Conservation (phyloP, 2,888 invertebrate genomes). For the Noctua janthe region DNA sequence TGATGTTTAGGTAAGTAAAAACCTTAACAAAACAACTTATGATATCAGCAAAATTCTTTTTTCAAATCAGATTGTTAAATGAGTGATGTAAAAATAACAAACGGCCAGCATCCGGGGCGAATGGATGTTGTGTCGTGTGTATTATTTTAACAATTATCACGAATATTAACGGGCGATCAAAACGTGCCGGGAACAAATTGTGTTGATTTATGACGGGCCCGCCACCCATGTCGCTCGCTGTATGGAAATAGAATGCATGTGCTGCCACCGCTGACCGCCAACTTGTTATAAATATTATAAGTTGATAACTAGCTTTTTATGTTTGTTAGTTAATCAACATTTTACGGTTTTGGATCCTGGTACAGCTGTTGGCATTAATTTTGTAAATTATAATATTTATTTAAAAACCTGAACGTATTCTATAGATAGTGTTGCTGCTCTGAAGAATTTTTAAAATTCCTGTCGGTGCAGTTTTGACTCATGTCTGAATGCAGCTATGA, state of each 20-base stretch:
- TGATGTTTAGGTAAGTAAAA: not conserved
- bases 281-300: conserved; percentile 60
- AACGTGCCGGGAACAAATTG: conserved; percentile 85
- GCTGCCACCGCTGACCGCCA: conserved; percentile 58
- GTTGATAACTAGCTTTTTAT: conserved; percentile 18
- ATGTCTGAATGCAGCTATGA: not conserved
- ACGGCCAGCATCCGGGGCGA: conserved; percentile 67
- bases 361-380: conserved; percentile 7
- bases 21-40: conserved; percentile 32
- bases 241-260: conserved; percentile 80
- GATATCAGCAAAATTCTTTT: conserved; percentile 32
- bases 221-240: conserved; percentile 83
- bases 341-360: not conserved
- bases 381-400: not conserved
- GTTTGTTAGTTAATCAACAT: conserved; percentile 32
- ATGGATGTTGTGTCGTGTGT: conserved; percentile 65
- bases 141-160: conserved; percentile 77
- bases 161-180: conserved; percentile 74
- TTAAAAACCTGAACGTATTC: not conserved
- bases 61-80: conserved; percentile 34
- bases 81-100: conserved; percentile 58
- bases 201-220: conserved; percentile 81
- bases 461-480: not conserved
- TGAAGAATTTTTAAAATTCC: not conserved
- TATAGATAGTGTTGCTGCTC: not conserved